These are phyloP conservation scores for Albula glossodonta DNA, from an alignment of 2,113 vertebrate species.

Conservation along the genomic window DNA sequence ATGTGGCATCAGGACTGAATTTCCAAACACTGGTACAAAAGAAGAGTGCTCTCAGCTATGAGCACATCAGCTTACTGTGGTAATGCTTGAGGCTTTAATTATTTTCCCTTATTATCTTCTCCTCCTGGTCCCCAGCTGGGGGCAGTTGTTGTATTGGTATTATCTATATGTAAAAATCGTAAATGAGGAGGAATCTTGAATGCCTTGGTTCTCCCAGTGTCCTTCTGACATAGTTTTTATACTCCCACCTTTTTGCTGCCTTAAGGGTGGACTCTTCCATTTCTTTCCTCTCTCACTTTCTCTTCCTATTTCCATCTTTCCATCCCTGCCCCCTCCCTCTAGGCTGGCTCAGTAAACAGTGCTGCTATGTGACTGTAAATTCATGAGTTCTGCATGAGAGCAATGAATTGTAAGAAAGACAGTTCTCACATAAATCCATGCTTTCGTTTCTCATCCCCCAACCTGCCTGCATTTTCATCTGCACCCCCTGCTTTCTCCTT, in stretches of 20 bases:
- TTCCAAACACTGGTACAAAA: background rate
- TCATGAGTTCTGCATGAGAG: constrained; percentile 12
- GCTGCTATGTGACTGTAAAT: background rate
- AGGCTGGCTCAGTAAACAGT: background rate
- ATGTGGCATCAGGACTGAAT: background rate
- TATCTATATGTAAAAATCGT: background rate
- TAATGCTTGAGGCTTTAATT: background rate
- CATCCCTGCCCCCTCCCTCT: background rate
- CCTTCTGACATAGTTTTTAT: background rate
- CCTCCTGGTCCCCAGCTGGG: background rate
- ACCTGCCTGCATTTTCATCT: constrained; percentile 23
- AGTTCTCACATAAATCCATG: background rate
- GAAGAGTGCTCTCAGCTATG: background rate
- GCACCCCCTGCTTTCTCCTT: constrained; percentile 11
- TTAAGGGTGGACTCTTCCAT: too few species aligned
- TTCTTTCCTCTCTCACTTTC: background rate
- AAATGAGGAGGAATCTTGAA: background rate
- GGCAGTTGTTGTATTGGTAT: background rate
- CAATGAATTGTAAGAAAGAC: constrained; percentile 16
- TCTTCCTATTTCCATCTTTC: background rate
- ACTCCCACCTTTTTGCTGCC: background rate
- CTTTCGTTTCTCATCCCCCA: constrained; percentile 16
- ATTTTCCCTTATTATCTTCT: background rate
- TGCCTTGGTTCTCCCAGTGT: background rate
- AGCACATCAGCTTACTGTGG: background rate